Conservation (phyloP, 2,888 invertebrate genomes). For the Patella depressa region DNA sequence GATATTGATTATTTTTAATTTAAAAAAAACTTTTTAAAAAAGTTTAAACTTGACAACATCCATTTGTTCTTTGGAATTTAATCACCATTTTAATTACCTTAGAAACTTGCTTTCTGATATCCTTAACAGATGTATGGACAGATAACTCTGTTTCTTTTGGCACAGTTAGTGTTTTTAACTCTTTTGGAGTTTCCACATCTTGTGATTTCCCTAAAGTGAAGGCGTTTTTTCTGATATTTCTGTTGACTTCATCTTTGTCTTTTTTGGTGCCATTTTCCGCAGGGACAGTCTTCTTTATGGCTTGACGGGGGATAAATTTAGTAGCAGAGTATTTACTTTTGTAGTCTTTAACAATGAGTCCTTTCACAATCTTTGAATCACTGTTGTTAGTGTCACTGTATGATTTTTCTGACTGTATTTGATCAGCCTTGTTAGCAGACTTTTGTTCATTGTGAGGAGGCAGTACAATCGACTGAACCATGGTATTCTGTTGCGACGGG, state of each 20-base stretch:
- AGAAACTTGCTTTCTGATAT: constrained; percentile 55
- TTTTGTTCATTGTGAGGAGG: too few species aligned
- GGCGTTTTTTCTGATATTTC: constrained; percentile 52
- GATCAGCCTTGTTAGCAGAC: too few species aligned
- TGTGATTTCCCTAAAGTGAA: constrained; percentile 52
- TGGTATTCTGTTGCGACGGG: too few species aligned
- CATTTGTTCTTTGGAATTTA: too few species aligned
- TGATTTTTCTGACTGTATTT: too few species aligned
- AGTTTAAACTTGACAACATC: too few species aligned
- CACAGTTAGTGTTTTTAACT: constrained; percentile 25
- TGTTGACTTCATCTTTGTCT: constrained; percentile 38
- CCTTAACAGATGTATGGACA: constrained; percentile 47
- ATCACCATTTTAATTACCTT: constrained; percentile 38
- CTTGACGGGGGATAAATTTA: constrained; percentile 61
- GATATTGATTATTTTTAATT: too few species aligned
- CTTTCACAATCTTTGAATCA: constrained; percentile 8
- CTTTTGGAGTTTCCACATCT: constrained; percentile 42
- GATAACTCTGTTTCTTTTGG: constrained; percentile 43
- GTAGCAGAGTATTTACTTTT: constrained; percentile 41
- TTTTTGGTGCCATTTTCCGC: not conserved
- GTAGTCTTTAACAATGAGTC: constrained; percentile 45
- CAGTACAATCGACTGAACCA: too few species aligned
- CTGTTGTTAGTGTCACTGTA: too few species aligned
- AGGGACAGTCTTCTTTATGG: constrained; percentile 32
- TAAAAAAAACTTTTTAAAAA: too few species aligned